phyloP scores from a whole-genome alignment of 2,888 invertebrate species.

The Torymus auratus region DNA sequence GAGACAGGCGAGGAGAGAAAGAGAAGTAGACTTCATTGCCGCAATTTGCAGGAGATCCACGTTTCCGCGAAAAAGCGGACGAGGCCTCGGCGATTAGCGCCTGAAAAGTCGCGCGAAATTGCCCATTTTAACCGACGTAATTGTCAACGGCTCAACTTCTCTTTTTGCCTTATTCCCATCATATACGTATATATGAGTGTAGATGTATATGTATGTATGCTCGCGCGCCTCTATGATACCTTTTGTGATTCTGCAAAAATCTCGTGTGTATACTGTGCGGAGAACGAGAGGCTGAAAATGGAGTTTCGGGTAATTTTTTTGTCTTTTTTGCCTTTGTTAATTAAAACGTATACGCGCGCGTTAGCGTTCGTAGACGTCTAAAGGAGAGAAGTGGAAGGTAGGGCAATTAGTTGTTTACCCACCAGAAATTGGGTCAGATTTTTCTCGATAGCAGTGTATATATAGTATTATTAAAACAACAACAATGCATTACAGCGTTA shows the following conservation, averaged over 20 bases:
- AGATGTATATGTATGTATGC: background rate
- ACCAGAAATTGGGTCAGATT: too few species aligned
- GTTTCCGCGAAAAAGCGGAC: slow-evolving; percentile 49
- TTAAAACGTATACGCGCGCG: slow-evolving; percentile 15
- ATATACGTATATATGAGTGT: background rate
- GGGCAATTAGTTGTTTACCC: slow-evolving; percentile 17
- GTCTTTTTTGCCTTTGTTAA: background rate
- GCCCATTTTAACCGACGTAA: slow-evolving; percentile 31
- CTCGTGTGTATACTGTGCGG: too few species aligned
- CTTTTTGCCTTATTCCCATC: background rate
- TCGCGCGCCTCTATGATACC: slow-evolving; percentile 1
- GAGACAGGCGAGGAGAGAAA: background rate
- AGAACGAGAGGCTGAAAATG: slow-evolving; percentile 19
- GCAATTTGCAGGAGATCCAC: slow-evolving; percentile 61
- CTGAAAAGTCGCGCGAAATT: slow-evolving; percentile 48
- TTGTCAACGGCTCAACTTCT: slow-evolving; percentile 21
- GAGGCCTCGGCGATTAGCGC: slow-evolving; percentile 48
- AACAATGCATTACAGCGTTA: too few species aligned
- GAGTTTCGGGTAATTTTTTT: slow-evolving; percentile 6
- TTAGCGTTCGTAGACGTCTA: background rate
- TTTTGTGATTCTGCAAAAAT: too few species aligned
- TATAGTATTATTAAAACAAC: too few species aligned
- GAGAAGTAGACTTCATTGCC: slow-evolving; percentile 57
- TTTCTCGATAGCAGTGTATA: too few species aligned
- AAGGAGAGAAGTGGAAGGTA: background rate